Percentiles rank a stretch among this genome's conserved stretches.
phyloP scores from a whole-genome alignment of 2,888 invertebrate genomes.

The Sinhomidia bicolor region DNA sequence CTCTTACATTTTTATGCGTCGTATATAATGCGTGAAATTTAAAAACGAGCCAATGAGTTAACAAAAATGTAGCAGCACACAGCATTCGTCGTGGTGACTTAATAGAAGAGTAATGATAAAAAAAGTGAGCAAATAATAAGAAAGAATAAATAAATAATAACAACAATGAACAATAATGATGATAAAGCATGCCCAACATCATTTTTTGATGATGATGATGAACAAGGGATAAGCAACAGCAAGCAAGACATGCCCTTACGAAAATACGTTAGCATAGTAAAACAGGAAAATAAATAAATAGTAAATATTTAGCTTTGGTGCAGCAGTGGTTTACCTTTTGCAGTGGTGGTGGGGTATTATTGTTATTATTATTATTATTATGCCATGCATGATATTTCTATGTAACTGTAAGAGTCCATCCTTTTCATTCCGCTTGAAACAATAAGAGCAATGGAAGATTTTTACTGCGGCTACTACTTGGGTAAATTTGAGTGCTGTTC shows the following conservation, averaged over 20 bases:
- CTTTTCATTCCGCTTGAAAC: too few relatives aligned
- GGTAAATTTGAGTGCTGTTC: not conserved
- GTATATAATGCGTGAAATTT: constrained; percentile 56
- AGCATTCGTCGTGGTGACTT: not conserved
- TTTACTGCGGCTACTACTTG: not conserved
- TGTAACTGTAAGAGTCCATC: too few relatives aligned
- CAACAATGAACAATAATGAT: not conserved
- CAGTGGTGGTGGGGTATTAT: too few relatives aligned
- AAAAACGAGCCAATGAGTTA: not conserved
- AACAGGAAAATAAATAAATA: too few relatives aligned
- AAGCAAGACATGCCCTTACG: too few relatives aligned
- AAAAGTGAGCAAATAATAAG: not conserved
- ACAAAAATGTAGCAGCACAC: not conserved
- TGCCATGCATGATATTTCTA: too few relatives aligned
- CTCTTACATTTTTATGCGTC: constrained; percentile 42
- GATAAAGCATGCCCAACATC: not conserved
- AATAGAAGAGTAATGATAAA: not conserved
- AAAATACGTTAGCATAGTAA: too few relatives aligned
- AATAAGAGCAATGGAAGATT: too few relatives aligned
- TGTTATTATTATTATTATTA: too few relatives aligned
- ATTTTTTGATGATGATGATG: not conserved
- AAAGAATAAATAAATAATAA: not conserved
- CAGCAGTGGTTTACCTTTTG: too few relatives aligned
- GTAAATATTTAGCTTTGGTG: too few relatives aligned
- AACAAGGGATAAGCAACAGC: not conserved